Conservation (phyloP, 2,797 vertebrate species). For the Decapterus maruadsi region DNA sequence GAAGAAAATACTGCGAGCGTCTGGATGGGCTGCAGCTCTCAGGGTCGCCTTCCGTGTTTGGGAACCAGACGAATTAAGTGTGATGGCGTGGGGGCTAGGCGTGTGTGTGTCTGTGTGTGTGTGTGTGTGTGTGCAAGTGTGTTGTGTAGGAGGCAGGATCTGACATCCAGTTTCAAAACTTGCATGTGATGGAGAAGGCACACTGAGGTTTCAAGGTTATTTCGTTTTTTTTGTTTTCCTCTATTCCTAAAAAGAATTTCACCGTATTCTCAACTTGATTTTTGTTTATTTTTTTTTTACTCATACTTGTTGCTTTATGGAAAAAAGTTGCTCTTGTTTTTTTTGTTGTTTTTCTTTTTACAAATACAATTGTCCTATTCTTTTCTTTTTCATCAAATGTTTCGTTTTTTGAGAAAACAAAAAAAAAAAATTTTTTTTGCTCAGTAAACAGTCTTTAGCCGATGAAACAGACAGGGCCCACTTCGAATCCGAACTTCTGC, state of each 20-base stretch:
- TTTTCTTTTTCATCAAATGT: constrained; percentile 71
- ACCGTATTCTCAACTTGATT: constrained; percentile 84
- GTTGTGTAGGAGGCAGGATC: constrained; percentile 64
- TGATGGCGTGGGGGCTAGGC: constrained; percentile 45
- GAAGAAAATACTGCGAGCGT: constrained; percentile 40
- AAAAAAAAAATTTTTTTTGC: constrained; percentile 71
- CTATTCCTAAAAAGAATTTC: constrained; percentile 80
- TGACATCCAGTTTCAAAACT: constrained; percentile 93
- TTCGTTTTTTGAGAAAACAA: constrained; percentile 84
- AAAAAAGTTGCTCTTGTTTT: constrained; percentile 69
- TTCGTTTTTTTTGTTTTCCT: constrained; percentile 66
- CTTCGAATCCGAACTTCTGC: constrained; percentile 99
- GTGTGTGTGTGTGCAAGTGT: constrained; percentile 42
- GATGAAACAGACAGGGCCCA: constrained; percentile 98
- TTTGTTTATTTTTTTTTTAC: constrained; percentile 54
- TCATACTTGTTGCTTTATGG: constrained; percentile 80
- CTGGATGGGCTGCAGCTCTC: constrained; percentile 68
- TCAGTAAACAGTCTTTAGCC: constrained; percentile 92
- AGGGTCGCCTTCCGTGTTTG: constrained; percentile 67
- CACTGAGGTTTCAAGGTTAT: constrained; percentile 97
- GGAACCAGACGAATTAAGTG: constrained; percentile 74
- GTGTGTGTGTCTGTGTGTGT: constrained; percentile 38
- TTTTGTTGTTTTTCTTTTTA: constrained; percentile 72
- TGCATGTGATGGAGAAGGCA: constrained; percentile 92
- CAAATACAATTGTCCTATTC: constrained; percentile 86